These are phyloP conservation scores for Bilobella aurantiaca DNA, from an alignment of 1,140 invertebrate genomes.

Conservation along the genomic window DNA sequence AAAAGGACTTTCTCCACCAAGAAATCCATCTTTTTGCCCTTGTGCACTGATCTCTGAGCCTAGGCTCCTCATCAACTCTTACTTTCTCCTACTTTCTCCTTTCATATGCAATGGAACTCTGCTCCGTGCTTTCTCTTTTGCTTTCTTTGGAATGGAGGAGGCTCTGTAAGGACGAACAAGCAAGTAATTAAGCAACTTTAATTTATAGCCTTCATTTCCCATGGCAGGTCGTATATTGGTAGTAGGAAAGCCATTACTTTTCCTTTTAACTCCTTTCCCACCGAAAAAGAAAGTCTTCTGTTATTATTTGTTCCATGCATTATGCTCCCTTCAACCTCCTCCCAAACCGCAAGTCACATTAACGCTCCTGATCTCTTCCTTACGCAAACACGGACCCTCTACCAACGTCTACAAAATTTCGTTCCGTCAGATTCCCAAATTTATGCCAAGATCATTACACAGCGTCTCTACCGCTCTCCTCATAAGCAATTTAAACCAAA, in stretches of 20 bases:
- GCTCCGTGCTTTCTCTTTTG: no score
- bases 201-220: slow-evolving; percentile 27
- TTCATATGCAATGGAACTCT: no score
- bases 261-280: background rate
- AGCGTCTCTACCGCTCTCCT: background rate
- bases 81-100: background rate
- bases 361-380: background rate
- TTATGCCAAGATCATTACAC: background rate
- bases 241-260: background rate
- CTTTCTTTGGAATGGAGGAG: background rate
- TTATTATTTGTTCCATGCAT: slow-evolving; percentile 3
- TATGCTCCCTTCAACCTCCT: background rate
- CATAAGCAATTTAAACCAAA: background rate
- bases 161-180: background rate
- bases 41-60: no score
- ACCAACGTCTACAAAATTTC: background rate
- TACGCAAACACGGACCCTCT: no score
- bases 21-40: background rate
- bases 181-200: slow-evolving; percentile 24
- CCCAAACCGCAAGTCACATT: background rate
- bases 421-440: background rate
- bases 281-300: background rate
- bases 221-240: background rate
- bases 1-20: background rate
- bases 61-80: background rate